These are phyloP conservation scores for Stramonita haemastoma DNA, from an alignment of 2,888 invertebrate genomes.

Conservation along the genomic window DNA sequence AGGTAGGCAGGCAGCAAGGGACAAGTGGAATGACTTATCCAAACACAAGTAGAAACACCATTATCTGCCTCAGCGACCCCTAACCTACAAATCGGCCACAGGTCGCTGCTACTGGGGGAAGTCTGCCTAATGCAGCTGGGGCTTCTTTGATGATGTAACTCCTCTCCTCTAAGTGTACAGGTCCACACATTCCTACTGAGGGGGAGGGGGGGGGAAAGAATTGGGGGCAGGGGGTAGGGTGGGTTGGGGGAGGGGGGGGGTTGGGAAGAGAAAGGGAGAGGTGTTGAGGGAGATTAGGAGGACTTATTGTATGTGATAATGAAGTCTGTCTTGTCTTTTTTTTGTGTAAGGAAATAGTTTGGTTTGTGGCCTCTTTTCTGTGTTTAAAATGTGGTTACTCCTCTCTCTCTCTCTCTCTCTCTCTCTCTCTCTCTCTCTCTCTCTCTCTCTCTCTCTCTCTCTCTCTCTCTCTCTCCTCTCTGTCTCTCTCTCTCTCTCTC, in stretches of 20 bases:
- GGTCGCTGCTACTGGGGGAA: not conserved
- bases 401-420: too few relatives aligned
- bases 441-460: too few relatives aligned
- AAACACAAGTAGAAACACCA: not conserved
- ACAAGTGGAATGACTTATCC: not conserved
- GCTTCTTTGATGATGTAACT: not conserved
- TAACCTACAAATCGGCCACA: not conserved
- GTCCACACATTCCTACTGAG: not conserved
- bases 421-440: too few relatives aligned
- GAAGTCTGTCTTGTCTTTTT: too few relatives aligned
- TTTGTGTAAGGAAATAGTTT: too few relatives aligned
- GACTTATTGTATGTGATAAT: too few relatives aligned
- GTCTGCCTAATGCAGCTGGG: not conserved
- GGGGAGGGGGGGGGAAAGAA: not conserved
- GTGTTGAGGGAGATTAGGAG: not conserved
- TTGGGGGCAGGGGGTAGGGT: not conserved
- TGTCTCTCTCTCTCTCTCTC: too few relatives aligned
- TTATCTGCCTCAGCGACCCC: not conserved
- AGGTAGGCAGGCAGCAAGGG: not conserved
- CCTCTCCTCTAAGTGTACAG: not conserved
- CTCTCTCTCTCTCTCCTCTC: too few relatives aligned
- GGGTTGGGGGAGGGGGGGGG: not conserved
- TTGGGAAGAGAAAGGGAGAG: not conserved
- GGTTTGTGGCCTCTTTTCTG: too few relatives aligned
- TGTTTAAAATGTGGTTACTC: too few relatives aligned